Evolutionary conservation across 1,140 invertebrate species (phyloP).

Genomic region (Drosophila navojoa): DNA sequence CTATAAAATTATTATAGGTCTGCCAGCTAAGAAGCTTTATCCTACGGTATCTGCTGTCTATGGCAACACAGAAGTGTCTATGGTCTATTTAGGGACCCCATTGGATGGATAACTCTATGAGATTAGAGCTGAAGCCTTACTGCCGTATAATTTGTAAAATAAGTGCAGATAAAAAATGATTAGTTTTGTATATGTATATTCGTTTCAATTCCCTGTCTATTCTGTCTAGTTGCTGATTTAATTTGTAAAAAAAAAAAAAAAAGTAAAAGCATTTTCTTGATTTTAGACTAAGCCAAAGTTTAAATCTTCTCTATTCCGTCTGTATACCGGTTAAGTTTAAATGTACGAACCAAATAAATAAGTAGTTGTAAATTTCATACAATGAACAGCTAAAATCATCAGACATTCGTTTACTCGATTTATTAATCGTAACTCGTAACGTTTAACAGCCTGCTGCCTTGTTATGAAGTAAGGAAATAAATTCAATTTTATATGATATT

Average conservation of each 20-base stretch:
- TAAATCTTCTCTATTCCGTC: conserved; percentile 51
- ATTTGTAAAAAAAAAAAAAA: conserved; percentile 57
- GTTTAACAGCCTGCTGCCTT: not conserved
- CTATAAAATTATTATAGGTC: conserved; percentile 86
- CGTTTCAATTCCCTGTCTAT: conserved; percentile 44
- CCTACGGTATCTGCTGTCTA: conserved; percentile 99
- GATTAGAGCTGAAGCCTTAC: conserved; percentile 56
- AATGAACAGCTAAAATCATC: conserved; percentile 32
- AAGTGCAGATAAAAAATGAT: conserved; percentile 32
- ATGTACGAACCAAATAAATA: conserved; percentile 71
- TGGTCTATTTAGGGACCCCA: conserved; percentile 98
- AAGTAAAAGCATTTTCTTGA: conserved; percentile 51
- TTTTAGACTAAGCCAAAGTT: conserved; percentile 66
- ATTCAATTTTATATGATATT: not conserved
- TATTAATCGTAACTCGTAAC: conserved; percentile 43
- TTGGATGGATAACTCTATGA: conserved; percentile 92
- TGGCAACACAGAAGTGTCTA: conserved; percentile 99
- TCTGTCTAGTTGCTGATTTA: conserved; percentile 57
- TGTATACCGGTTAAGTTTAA: conserved; percentile 58
- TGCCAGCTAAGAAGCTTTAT: conserved; percentile 96
- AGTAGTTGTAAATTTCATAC: conserved; percentile 85
- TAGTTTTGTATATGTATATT: conserved; percentile 45
- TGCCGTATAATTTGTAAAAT: conserved; percentile 68
- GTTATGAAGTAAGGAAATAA: conserved; percentile 1
- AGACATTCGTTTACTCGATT: not conserved